Evolutionary conservation across 2,888 invertebrate species (phyloP), one percentile per base, ranked within the genome.

Genomic region (Pseudococcus jackbeardsleyi): DNA sequence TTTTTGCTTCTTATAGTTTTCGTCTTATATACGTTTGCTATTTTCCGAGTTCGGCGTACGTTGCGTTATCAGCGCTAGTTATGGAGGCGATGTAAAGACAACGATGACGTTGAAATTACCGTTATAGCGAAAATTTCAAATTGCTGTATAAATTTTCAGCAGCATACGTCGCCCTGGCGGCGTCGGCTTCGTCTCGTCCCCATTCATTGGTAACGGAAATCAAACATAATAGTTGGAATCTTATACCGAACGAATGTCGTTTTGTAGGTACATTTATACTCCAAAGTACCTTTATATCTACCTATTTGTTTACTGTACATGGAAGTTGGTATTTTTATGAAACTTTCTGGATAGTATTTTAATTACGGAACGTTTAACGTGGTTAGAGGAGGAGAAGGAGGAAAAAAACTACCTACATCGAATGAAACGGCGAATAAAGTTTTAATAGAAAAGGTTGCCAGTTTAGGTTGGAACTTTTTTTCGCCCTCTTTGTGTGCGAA

Each of bases 391-490:
- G 42, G 15, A 42, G 12, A 79, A 42, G 33, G 6, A 26, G 12
- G 22, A 33, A 9, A 26, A 72, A 54, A 54, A 59, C 0, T 59
- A 77, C 39, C 33, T 46, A 82, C 19, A 9, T 19, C 46, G 42
- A 82, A 82, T 46, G 22, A 42, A 82, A 82, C 46, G 33, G 33
- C n/a, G 42, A 19, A 46, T 46, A 82, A 77, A 82, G 79, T 82
- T 82, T 82, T 46, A 42, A 46, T 46, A 42, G 79, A 46, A 82
- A 82, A 82, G 79, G 46, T 42, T 42, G 19, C 42, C 79, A 46
- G 79, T 82, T 82, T 82, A 17, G 19, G 79, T 82, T 42, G 15
- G 42, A 82, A 82, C 79, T 82, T 82, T 82, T 82, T 82, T 72
- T 72, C 39, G 33, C 42, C n/a, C 19, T 39, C 79, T 82, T 82